These are phyloP conservation scores for Lycaon pictus DNA, from an alignment of 2,113 vertebrate species.

Conservation along the genomic window DNA sequence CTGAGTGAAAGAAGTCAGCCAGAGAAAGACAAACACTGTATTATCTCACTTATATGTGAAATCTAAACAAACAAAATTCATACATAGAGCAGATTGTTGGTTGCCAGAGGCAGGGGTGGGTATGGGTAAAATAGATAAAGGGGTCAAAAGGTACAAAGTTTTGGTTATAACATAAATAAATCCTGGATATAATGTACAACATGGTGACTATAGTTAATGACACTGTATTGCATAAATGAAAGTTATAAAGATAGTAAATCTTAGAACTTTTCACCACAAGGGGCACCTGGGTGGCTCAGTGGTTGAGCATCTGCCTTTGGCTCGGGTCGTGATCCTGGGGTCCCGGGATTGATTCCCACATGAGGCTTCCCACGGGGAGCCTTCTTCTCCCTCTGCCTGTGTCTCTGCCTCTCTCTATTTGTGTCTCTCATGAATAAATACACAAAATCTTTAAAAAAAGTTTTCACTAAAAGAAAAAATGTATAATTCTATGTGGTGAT, in stretches of 20 bases:
- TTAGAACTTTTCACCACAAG: not conserved
- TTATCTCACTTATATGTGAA: not conserved
- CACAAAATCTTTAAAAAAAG: not conserved
- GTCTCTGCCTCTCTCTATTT: too few relatives aligned
- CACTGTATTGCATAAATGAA: not conserved
- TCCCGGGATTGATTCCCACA: too few relatives aligned
- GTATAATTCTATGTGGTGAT: not conserved
- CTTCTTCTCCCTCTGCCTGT: too few relatives aligned
- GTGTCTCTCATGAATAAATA: too few relatives aligned
- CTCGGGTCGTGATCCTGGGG: too few relatives aligned
- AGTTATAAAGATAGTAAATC: not conserved
- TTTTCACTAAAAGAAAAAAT: not conserved
- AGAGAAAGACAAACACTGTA: not conserved
- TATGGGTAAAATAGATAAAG: not conserved
- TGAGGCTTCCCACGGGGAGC: too few relatives aligned
- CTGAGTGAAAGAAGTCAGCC: not conserved
- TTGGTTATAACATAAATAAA: not conserved
- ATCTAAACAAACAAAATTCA: not conserved
- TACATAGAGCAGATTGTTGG: not conserved
- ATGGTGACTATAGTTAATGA: not conserved
- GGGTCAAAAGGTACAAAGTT: not conserved
- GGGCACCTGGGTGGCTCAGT: too few relatives aligned
- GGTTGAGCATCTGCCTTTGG: too few relatives aligned
- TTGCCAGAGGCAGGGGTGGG: not conserved
- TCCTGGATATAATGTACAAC: not conserved